phyloP scores from a whole-genome alignment of 1,140 invertebrate species.

The Pseudomyrmex dendroicus region DNA sequence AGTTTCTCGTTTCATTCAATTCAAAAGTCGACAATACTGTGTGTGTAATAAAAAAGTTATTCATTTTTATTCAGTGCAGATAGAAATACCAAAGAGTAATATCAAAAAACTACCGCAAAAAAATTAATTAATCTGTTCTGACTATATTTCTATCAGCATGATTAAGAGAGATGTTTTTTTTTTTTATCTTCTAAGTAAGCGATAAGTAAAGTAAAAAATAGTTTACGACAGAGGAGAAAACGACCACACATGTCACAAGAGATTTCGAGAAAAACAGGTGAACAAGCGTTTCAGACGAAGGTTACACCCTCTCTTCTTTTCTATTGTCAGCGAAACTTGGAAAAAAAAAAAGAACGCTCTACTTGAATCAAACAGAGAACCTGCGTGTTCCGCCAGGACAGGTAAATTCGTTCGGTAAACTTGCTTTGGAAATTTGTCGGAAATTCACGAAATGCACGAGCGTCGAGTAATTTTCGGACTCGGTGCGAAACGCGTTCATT shows the following conservation, averaged over 20 bases:
- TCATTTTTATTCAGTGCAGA: too few species aligned
- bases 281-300: slow-evolving; percentile 22
- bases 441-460: neutral
- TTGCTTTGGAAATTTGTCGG: neutral
- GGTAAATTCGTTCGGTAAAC: neutral
- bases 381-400: neutral
- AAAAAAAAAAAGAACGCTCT: neutral
- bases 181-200: neutral
- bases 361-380: slow-evolving; percentile 19
- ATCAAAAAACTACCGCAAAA: neutral
- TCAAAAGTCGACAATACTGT: neutral
- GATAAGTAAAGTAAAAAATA: neutral
- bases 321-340: slow-evolving; percentile 26
- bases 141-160: neutral
- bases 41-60: too few species aligned
- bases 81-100: too few species aligned
- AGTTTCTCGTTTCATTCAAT: neutral
- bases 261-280: slow-evolving; percentile 44
- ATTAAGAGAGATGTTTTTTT: neutral
- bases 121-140: neutral
- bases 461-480: neutral
- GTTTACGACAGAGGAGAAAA: too few species aligned
- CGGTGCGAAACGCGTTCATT: neutral
- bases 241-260: slow-evolving; percentile 18
- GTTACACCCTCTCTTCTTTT: neutral